Percentiles rank a stretch among this genome's conserved stretches.
Evolutionary conservation across 2,113 vertebrate genomes (phyloP).

Genomic region (Neolamprologus hecqui): DNA sequence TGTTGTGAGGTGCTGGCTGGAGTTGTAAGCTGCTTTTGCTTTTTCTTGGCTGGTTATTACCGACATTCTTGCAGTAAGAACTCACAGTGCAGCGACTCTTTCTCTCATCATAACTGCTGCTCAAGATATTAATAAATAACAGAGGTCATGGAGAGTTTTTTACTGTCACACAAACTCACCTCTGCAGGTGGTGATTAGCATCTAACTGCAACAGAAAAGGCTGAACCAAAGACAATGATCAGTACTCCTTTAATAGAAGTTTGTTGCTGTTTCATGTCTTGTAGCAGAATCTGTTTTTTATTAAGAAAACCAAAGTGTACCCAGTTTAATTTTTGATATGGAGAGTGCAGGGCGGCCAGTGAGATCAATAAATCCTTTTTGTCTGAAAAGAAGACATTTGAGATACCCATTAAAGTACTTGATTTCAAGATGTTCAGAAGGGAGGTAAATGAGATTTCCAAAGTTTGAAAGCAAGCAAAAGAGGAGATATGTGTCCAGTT

Average conservation of each 20-base stretch:
- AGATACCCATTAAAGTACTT: not conserved
- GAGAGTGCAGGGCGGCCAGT: not conserved
- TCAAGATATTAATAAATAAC: not conserved
- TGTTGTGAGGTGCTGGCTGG: not conserved
- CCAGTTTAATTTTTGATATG: not conserved
- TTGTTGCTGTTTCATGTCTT: not conserved
- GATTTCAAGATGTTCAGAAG: not conserved
- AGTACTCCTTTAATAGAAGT: not conserved
- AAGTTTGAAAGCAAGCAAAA: not conserved
- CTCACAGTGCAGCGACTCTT: not conserved
- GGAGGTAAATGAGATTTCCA: not conserved
- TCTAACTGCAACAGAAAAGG: not conserved
- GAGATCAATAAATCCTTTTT: not conserved
- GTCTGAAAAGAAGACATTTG: not conserved
- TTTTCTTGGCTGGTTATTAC: constrained; percentile 4
- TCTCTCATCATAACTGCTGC: not conserved
- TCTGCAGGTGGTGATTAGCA: not conserved
- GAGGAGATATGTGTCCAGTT: not conserved
- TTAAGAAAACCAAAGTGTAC: not conserved
- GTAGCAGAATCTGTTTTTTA: not conserved
- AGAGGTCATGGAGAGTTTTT: not conserved
- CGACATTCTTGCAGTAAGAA: not conserved
- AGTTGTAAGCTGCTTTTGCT: constrained; percentile 6
- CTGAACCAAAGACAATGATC: constrained; percentile 50
- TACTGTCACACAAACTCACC: not conserved